Base-by-base conservation (phyloP, 2,113 vertebrate genomes). In the Lepus americanus region DNA sequence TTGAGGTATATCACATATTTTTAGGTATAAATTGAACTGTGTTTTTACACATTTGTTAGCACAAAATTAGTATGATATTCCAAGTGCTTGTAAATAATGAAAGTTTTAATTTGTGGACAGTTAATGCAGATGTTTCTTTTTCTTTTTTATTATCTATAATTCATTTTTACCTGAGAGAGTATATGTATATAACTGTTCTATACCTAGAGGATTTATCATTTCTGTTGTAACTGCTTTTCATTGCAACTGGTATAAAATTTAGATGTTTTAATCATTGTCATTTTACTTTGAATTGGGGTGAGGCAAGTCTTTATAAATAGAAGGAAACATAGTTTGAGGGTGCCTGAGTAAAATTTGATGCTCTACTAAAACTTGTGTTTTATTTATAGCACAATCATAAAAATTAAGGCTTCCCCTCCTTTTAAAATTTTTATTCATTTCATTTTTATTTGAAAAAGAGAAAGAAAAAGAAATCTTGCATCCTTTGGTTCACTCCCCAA, bases 191-290 rank as follows among this genome's bases (percentile, higher is more conserved):
- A 78, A 25, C n/a, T 90, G 0, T 59, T 90, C 27, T 11, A 69
- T 69, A 22, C 27, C 8, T 82, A 70, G 74, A 9, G 6, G 69
- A 74, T 83, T 84, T 93, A 86, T 78, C 55, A 1, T 79, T 94
- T 87, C n/a, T 92, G 9, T 13, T 82, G 81, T 88, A 74, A 64
- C 5, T 63, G 5, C 13, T 84, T 87, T 93, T 91, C 31, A 70
- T 80, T 93, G 29, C 20, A 93, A 73, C 49, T 81, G 87, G 1
- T 84, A 61, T 55, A 78, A 91, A 80, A 84, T 66, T 96, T 73
- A 90, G 74, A 63, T 85, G 39, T 90, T 91, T 94, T 87, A 55
- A 72, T 90, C 49, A 53, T 94, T 94, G 19, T 92, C 78, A 14
- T 83, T 93, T 67, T 92, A 79, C 39, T 88, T 96, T 89, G 51